phyloP scores from a whole-genome alignment of 2,888 invertebrate genomes.

The Tetanocera ferruginea region DNA sequence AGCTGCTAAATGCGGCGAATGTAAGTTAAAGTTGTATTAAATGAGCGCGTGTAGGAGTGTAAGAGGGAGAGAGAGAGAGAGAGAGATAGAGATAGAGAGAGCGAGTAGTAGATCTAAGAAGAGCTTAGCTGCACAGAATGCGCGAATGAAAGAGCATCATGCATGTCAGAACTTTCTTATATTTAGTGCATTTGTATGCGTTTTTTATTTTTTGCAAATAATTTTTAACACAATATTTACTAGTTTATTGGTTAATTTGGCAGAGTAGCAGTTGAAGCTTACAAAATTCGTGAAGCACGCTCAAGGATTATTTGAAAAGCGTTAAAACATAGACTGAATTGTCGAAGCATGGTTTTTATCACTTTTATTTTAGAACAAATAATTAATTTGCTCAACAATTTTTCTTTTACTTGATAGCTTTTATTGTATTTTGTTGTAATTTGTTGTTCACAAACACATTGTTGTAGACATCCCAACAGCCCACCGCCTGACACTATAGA shows the following conservation, averaged over 20 bases:
- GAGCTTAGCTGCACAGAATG: not conserved
- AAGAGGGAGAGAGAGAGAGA: slow-evolving; percentile 24
- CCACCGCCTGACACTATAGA: not conserved
- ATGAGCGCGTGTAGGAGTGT: slow-evolving; percentile 5
- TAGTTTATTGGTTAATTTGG: no score
- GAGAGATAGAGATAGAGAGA: slow-evolving; percentile 32
- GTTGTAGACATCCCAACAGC: not conserved
- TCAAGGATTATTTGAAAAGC: no score
- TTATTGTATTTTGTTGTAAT: not conserved
- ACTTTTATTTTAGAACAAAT: no score
- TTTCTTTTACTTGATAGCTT: not conserved
- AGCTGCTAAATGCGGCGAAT: not conserved
- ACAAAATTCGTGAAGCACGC: no score
- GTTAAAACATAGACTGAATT: no score
- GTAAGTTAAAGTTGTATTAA: not conserved
- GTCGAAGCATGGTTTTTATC: no score
- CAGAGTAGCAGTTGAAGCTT: no score
- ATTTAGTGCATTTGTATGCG: not conserved
- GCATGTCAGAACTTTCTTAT: not conserved
- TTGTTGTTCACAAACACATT: not conserved
- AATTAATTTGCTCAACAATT: no score
- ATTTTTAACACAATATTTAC: not conserved
- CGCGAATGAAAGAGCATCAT: slow-evolving; percentile 22
- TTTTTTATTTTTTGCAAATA: not conserved
- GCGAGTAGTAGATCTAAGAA: slow-evolving; percentile 28